Evolutionary conservation across 2,113 vertebrate genomes (phyloP).

Genomic region (Cygnus atratus): DNA sequence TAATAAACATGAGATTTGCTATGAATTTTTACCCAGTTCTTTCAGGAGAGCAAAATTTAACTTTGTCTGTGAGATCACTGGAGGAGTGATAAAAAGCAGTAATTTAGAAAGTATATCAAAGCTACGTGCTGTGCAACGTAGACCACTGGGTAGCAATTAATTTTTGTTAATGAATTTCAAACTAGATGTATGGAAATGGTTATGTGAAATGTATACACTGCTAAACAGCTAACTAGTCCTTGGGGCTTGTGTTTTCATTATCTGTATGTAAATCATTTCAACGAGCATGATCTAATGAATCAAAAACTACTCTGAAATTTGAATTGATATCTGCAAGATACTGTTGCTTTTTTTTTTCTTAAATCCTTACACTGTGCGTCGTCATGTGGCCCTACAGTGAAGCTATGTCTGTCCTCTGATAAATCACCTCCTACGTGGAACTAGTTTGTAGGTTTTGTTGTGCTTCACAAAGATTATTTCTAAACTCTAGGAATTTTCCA

Average conservation of each 20-base stretch:
- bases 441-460: not conserved
- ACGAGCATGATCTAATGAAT: constrained; percentile 70
- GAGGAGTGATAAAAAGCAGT: constrained; percentile 55
- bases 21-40: constrained; percentile 14
- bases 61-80: constrained; percentile 27
- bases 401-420: not conserved
- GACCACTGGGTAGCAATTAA: constrained; percentile 70
- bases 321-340: not conserved
- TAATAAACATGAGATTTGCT: constrained; percentile 4
- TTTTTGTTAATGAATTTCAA: constrained; percentile 83
- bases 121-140: constrained; percentile 23
- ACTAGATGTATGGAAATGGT: constrained; percentile 76
- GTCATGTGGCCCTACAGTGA: not conserved
- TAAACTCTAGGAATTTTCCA: not conserved
- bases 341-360: not conserved
- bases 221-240: constrained; percentile 83
- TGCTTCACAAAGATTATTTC: not conserved
- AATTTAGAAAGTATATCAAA: constrained; percentile 60
- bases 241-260: constrained; percentile 75
- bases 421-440: not conserved
- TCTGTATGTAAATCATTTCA: constrained; percentile 77
- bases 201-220: constrained; percentile 77
- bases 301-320: constrained; percentile 59
- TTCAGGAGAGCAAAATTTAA: constrained; percentile 47
- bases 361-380: not conserved